Conservation (phyloP, 1,140 invertebrate species). For the Dryas iulia region DNA sequence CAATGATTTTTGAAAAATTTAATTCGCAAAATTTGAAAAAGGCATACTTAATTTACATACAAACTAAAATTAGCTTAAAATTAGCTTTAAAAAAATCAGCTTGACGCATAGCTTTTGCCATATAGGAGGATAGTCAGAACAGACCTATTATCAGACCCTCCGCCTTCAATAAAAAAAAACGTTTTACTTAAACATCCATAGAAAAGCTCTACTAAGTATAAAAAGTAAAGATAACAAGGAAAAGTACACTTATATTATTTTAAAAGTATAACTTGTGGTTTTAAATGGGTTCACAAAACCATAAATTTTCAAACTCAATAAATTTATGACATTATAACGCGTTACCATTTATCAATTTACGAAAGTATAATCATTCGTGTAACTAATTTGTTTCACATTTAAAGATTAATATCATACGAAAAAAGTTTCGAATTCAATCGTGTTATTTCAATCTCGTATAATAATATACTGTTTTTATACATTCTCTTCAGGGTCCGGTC, state of each 20-base stretch:
- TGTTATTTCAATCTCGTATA: conserved; percentile 7
- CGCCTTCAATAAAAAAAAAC: no score
- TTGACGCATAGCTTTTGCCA: no score
- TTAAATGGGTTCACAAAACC: neutral
- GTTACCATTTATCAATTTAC: neutral
- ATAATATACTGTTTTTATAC: conserved; percentile 18
- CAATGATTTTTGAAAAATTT: no score
- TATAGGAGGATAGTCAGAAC: no score
- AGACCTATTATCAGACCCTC: no score
- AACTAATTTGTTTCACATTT: neutral
- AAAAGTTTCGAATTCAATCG: neutral
- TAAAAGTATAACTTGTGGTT: no score
- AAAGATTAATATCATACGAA: neutral
- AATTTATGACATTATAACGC: neutral
- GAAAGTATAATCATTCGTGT: neutral
- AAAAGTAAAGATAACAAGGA: neutral
- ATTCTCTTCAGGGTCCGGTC: neutral
- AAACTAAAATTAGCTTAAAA: no score
- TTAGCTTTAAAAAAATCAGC: no score
- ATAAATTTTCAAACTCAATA: neutral
- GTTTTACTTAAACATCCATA: neutral
- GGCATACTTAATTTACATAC: no score
- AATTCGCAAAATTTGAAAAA: no score
- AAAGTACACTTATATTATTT: neutral
- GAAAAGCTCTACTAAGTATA: neutral